Evolutionary conservation across 2,888 invertebrate species (phyloP), one percentile per base, ranked within the genome.

Genomic region (Hydroisotoma schaefferi): DNA sequence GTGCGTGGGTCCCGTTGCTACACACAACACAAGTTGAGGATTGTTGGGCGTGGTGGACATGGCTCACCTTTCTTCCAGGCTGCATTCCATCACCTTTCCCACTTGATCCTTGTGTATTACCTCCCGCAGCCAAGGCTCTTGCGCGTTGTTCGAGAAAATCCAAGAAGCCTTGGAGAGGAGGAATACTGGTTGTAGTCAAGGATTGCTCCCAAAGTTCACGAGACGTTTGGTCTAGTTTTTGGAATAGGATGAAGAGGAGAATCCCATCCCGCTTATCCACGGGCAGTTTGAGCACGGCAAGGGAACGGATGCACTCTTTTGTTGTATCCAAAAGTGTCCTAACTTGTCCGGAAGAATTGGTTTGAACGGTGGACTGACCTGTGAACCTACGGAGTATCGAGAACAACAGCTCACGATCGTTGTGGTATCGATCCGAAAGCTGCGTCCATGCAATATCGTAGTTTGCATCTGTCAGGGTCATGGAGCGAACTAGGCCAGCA

Each of bases 371-470:
- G 10, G 43, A 26, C 22, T 57, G 58, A 4, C 15, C 23, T 5
- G 57, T 27, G 4, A 65, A 37, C 20, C 54, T 43, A 22, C 49
- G 33, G 15, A 65, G n/a, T 1, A 53, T n/a, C 1, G 60, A 2
- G 28, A 58, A 58, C 2, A 65, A 20, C 27, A 61, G 25, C n/a
- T 62, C 62, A 10, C 63, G 43, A 6, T 60, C 44, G 22, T 65
- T 60, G 3, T 64, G 37, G 40, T 65, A 67, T 2, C 67, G 26
- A 4, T 56, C 44, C 15, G 27, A 12, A 0, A 68, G 28, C 1
- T 40, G 44, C 1, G 49, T 44, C 67, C 62, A 65, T 0, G 67
- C 67, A 2, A 49, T 46, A 20, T 53, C 53, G 37, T 62, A 68
- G 20, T 63, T 68, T 2, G 37, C 61, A 27, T 68, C 61, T 6